Conservation (phyloP, 1,140 invertebrate genomes). For the Drosophila lacertosa region DNA sequence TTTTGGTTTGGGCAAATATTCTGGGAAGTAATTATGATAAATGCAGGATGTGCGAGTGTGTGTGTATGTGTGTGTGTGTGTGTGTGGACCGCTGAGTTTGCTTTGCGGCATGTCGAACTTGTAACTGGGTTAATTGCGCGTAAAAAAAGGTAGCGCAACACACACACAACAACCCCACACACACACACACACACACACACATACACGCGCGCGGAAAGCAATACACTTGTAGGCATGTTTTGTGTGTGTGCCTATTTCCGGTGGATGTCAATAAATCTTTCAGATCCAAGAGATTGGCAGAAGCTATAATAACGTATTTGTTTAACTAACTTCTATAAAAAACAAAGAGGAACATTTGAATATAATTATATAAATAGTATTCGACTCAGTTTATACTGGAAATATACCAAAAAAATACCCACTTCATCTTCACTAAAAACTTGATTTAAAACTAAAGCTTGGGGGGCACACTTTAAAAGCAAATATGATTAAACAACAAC, state of each 20-base stretch:
- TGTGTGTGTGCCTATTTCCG: conserved; percentile 50
- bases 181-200: neutral
- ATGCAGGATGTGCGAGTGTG: conserved; percentile 66
- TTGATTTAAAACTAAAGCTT: too few relatives aligned
- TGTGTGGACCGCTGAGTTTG: conserved; percentile 38
- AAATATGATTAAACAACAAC: conserved; percentile 6
- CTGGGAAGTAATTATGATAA: conserved; percentile 82
- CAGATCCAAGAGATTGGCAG: conserved; percentile 59
- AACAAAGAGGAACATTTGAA: neutral
- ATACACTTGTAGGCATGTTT: conserved; percentile 4
- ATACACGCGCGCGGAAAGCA: neutral
- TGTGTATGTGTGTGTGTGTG: conserved; percentile 18
- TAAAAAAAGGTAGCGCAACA: conserved; percentile 62
- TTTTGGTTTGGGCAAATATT: conserved; percentile 63
- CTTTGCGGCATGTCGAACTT: conserved; percentile 77
- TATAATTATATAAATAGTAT: too few relatives aligned
- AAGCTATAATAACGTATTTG: conserved; percentile 30
- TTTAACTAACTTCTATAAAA: conserved; percentile 10
- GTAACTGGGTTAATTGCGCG: conserved; percentile 81
- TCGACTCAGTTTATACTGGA: too few relatives aligned
- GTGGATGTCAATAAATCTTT: conserved; percentile 72
- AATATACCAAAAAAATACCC: too few relatives aligned
- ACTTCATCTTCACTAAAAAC: too few relatives aligned
- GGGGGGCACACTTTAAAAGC: neutral
- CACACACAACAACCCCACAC: conserved; percentile 20